phyloP scores from a whole-genome alignment of 2,113 vertebrate species.

The Panthera leo region DNA sequence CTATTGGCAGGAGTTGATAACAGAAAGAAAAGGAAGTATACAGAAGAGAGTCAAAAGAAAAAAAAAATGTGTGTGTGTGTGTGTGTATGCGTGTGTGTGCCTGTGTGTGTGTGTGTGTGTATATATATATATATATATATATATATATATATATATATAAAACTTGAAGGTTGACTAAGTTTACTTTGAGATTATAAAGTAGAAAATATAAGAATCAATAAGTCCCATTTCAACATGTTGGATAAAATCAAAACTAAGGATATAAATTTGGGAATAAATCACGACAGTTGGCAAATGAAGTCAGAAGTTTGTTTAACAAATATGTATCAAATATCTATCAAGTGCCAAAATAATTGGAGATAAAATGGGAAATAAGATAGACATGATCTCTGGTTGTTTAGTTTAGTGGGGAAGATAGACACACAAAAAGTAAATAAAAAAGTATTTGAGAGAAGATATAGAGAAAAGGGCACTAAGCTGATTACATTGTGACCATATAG shows the following conservation, averaged over 20 bases:
- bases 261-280: neutral
- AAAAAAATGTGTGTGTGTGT: neutral
- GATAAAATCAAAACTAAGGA: neutral
- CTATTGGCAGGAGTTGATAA: neutral
- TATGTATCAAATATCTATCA: neutral
- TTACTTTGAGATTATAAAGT: neutral
- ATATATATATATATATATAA: neutral
- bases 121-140: no score
- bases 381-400: neutral
- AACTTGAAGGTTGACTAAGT: neutral
- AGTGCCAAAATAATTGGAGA: neutral
- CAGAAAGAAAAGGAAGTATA: neutral
- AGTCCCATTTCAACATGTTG: neutral
- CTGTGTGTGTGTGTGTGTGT: no score
- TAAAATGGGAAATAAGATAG: neutral
- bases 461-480: neutral
- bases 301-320: neutral
- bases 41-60: neutral
- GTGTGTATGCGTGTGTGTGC: no score
- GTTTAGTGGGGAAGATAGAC: neutral
- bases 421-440: neutral
- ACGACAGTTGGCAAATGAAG: neutral
- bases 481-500: neutral
- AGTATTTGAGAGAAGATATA: neutral
- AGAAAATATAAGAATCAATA: neutral